Conservation (phyloP, 2,888 invertebrate species). For the Gisinianus flammeolus region DNA sequence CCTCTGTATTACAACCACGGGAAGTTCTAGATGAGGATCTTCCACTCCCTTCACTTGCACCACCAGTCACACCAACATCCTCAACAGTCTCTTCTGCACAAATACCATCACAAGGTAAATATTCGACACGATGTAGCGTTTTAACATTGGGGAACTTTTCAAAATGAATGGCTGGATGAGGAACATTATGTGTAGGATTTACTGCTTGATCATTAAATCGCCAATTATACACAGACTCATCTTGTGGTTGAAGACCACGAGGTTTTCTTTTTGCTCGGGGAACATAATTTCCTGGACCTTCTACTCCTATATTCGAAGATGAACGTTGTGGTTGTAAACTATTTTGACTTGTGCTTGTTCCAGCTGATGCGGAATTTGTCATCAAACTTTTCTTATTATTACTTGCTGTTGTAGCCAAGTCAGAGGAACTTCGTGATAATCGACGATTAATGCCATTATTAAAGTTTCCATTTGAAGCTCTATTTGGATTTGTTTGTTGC, state of each 20-base stretch:
- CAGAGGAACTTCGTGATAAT: constrained; percentile 51
- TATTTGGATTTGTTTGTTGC: not conserved
- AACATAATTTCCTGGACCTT: constrained; percentile 34
- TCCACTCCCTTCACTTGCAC: constrained; percentile 47
- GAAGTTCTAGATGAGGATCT: constrained; percentile 55
- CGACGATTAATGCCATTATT: constrained; percentile 31
- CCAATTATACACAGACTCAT: constrained; percentile 54
- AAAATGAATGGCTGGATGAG: not conserved
- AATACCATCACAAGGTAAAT: constrained; percentile 58
- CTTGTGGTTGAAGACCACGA: constrained; percentile 34
- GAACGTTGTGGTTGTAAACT: constrained; percentile 14
- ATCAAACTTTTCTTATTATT: constrained; percentile 11
- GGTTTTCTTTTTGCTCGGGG: constrained; percentile 41
- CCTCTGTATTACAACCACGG: constrained; percentile 56
- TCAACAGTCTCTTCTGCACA: constrained; percentile 55
- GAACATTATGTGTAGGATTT: constrained; percentile 7
- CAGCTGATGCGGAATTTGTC: constrained; percentile 23
- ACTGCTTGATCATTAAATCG: constrained; percentile 41
- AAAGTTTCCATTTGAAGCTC: not conserved
- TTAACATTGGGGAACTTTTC: constrained; percentile 19
- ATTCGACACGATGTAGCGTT: constrained; percentile 54
- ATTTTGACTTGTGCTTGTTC: constrained; percentile 8
- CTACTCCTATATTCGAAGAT: not conserved
- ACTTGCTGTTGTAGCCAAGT: constrained; percentile 34
- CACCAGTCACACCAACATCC: constrained; percentile 34